Conservation (phyloP, 2,888 invertebrate species). For the Nomada fabriciana region DNA sequence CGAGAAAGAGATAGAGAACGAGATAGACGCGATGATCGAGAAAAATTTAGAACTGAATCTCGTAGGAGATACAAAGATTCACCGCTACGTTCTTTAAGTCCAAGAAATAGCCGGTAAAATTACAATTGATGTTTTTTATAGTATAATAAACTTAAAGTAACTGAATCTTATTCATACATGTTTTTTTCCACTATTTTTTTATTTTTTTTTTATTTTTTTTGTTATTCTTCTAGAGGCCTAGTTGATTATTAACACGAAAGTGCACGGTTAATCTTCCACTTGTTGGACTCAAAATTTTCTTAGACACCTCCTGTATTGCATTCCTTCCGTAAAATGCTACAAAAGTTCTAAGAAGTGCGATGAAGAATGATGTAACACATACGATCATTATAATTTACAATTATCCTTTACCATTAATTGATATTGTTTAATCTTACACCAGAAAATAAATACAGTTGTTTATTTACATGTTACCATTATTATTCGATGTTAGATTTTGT, state of each 20-base stretch:
- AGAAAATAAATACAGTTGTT: slow-evolving; percentile 52
- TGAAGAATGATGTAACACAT: slow-evolving; percentile 22
- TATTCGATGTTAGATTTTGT: slow-evolving; percentile 15
- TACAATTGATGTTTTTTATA: slow-evolving; percentile 19
- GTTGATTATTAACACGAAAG: slow-evolving; percentile 80
- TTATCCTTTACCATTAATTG: slow-evolving; percentile 40
- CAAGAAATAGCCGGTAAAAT: slow-evolving; percentile 79
- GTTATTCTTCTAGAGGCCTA: slow-evolving; percentile 78
- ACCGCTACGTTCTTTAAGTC: slow-evolving; percentile 79
- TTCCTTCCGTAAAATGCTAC: slow-evolving; percentile 63
- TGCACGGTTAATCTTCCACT: slow-evolving; percentile 60
- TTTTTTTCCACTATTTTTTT: slow-evolving; percentile 1
- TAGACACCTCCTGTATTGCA: slow-evolving; percentile 64
- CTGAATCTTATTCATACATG: neutral
- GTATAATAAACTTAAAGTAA: slow-evolving; percentile 14
- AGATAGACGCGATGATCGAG: slow-evolving; percentile 80
- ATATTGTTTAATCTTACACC: slow-evolving; percentile 40
- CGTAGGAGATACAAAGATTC: slow-evolving; percentile 79
- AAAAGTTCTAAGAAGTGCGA: slow-evolving; percentile 32
- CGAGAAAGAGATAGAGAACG: slow-evolving; percentile 74
- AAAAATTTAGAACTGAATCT: slow-evolving; percentile 78
- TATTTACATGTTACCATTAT: slow-evolving; percentile 42
- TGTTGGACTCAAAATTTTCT: slow-evolving; percentile 55
- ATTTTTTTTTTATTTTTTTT: too few species aligned
- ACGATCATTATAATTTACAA: slow-evolving; percentile 31